Evolutionary conservation across 2,888 invertebrate species (phyloP).

Genomic region (Theretra japonica): DNA sequence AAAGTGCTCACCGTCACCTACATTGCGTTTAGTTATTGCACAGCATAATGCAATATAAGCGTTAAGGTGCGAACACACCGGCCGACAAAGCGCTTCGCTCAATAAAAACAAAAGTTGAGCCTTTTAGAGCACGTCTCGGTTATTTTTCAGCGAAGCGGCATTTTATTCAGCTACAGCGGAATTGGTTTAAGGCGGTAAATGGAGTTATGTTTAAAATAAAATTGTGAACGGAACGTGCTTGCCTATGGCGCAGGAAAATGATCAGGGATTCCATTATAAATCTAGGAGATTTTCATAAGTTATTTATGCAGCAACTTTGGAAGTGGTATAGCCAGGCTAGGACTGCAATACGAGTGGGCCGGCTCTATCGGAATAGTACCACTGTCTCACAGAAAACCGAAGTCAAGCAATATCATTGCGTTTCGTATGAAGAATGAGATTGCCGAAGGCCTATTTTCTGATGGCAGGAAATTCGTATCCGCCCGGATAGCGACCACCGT

Average conservation of each 20-base stretch:
- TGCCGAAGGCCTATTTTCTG: too few species aligned
- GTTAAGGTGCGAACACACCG: conserved; percentile 43
- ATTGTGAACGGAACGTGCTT: background rate
- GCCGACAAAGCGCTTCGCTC: conserved; percentile 46
- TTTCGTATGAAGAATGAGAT: too few species aligned
- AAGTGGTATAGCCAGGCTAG: too few species aligned
- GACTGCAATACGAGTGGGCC: too few species aligned
- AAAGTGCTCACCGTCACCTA: conserved; percentile 17
- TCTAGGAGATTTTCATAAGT: too few species aligned
- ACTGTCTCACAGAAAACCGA: too few species aligned
- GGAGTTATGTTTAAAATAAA: conserved; percentile 7
- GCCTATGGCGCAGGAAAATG: background rate
- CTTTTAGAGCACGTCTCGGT: conserved; percentile 39
- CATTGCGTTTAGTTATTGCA: conserved; percentile 36
- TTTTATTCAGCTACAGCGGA: conserved; percentile 10
- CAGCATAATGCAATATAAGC: conserved; percentile 44
- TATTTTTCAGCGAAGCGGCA: conserved; percentile 30
- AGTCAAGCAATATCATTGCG: too few species aligned
- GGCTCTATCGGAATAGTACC: too few species aligned
- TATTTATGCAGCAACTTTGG: too few species aligned
- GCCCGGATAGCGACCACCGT: too few species aligned
- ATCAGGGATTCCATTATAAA: too few species aligned
- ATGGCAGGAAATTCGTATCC: too few species aligned
- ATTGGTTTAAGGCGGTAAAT: conserved; percentile 17
- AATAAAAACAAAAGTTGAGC: conserved; percentile 42